Percentiles rank a stretch among this genome's conserved stretches.
Conservation (phyloP, 2,888 invertebrate species). For the Myathropa florea region DNA sequence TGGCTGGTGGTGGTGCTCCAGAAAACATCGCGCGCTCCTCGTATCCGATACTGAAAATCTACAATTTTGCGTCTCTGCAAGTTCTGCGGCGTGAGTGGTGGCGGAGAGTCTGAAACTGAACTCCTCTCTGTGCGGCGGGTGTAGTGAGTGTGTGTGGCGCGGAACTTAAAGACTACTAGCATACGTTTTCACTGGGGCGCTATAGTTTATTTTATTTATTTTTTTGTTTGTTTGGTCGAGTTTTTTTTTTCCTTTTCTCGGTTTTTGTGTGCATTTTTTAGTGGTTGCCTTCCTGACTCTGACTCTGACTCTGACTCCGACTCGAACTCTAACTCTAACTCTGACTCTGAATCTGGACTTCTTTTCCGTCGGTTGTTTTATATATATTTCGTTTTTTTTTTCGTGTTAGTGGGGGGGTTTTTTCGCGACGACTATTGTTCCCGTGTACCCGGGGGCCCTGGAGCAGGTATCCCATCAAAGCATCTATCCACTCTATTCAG, state of each 20-base stretch:
- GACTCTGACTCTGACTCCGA: not conserved
- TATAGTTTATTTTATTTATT: conserved; percentile 45
- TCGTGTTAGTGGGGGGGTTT: not conserved
- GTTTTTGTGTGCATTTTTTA: conserved; percentile 46
- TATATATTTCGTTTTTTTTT: not conserved
- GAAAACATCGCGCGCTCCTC: conserved; percentile 61
- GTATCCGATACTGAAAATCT: conserved; percentile 49
- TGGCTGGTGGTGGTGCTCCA: conserved; percentile 44
- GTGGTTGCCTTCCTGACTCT: not conserved
- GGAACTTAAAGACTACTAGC: conserved; percentile 61
- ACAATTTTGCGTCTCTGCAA: conserved; percentile 56
- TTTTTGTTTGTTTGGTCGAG: conserved; percentile 34
- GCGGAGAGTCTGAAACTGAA: conserved; percentile 58
- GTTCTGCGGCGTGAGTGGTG: conserved; percentile 69
- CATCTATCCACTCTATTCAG: not conserved
- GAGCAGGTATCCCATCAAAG: not conserved
- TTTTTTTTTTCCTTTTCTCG: conserved; percentile 38
- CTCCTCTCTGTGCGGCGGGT: conserved; percentile 69
- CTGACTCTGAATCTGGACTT: not conserved
- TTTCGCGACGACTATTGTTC: not conserved
- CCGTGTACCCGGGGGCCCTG: not conserved
- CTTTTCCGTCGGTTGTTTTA: not conserved
- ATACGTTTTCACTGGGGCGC: conserved; percentile 59
- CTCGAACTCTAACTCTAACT: not conserved
- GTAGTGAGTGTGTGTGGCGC: conserved; percentile 66